Conservation (phyloP, 2,113 vertebrate genomes). For the Morone saxatilis region DNA sequence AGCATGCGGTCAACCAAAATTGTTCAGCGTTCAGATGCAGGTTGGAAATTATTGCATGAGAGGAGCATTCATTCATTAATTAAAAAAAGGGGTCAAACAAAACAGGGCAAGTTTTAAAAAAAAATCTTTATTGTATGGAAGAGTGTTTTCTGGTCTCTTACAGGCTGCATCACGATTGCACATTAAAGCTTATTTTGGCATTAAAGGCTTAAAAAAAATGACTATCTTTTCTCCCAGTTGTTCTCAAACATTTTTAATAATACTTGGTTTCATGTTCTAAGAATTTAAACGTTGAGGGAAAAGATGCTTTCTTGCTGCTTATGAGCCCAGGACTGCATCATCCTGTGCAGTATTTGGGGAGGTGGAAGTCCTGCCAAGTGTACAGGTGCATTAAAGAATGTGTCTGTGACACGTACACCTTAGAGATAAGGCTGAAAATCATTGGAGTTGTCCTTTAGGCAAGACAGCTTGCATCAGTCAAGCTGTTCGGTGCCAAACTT, state of each 20-base stretch:
- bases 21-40: neutral
- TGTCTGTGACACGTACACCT: slow-evolving; percentile 51
- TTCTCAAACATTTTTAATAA: neutral
- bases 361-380: slow-evolving; percentile 45
- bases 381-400: slow-evolving; percentile 61
- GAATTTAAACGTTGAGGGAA: slow-evolving; percentile 17
- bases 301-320: slow-evolving; percentile 8
- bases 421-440: slow-evolving; percentile 69
- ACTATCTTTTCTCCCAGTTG: too few species aligned
- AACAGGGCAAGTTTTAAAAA: too few species aligned
- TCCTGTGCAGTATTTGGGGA: slow-evolving; percentile 26
- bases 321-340: slow-evolving; percentile 25
- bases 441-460: slow-evolving; percentile 60
- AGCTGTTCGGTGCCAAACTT: slow-evolving; percentile 41
- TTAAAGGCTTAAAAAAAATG: too few species aligned
- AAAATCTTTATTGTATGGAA: too few species aligned
- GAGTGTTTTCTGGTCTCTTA: neutral
- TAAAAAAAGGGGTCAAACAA: too few species aligned
- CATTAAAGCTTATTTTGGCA: too few species aligned
- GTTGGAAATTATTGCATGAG: neutral
- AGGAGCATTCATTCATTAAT: neutral
- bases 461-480: slow-evolving; percentile 65
- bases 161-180: too few species aligned
- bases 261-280: neutral
- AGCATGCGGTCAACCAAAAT: neutral